Percentiles rank a stretch among this genome's conserved stretches.
Evolutionary conservation across 2,113 vertebrate species (phyloP).

Genomic region (Delphinus delphis): DNA sequence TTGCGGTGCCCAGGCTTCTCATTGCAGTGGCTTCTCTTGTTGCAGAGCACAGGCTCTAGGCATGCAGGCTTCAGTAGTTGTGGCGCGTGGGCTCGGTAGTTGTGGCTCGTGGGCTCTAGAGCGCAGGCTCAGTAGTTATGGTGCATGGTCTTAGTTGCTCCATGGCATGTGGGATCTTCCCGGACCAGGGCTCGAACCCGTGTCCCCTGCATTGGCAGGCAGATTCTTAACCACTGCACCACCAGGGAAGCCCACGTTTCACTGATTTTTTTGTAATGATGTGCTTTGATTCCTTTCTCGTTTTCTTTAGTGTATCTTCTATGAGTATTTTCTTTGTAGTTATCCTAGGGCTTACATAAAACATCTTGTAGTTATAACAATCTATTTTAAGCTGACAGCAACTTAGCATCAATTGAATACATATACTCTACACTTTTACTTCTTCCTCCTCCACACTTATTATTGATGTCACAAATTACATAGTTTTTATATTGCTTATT

Average conservation of each 20-base stretch:
- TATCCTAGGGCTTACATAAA: not conserved
- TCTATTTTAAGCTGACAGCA: not conserved
- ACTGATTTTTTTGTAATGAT: not conserved
- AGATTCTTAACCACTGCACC: too few relatives aligned
- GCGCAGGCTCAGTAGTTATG: too few relatives aligned
- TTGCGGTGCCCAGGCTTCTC: too few relatives aligned
- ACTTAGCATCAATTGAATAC: not conserved
- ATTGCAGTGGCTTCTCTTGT: too few relatives aligned
- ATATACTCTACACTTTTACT: not conserved
- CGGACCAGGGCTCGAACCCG: too few relatives aligned
- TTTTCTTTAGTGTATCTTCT: not conserved
- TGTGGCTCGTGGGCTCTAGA: too few relatives aligned
- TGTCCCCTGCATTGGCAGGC: too few relatives aligned
- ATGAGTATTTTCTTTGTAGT: not conserved
- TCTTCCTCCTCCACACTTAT: not conserved
- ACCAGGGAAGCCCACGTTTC: not conserved
- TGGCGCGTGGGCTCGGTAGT: too few relatives aligned
- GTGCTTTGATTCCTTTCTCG: not conserved
- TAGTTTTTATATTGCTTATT: not conserved
- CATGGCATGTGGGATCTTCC: too few relatives aligned
- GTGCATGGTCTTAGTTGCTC: too few relatives aligned
- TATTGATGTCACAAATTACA: not conserved
- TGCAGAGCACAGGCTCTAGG: too few relatives aligned
- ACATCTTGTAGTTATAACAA: not conserved
- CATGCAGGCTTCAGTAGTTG: too few relatives aligned